Conservation (phyloP, 2,888 invertebrate species). For the Syritta pipiens region DNA sequence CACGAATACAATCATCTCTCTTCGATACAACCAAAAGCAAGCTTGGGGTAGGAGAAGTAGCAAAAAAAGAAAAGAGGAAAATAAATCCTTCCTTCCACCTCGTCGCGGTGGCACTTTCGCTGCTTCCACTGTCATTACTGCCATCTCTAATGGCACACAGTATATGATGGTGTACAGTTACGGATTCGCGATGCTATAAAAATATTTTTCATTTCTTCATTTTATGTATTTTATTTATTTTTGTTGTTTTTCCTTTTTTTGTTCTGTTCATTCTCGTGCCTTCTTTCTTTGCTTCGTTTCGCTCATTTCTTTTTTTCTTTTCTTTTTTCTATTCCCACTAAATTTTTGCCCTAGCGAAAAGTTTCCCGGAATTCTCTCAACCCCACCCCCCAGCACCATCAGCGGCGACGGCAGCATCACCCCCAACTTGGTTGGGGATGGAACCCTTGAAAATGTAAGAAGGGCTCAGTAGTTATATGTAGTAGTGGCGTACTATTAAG, state of each 20-base stretch:
- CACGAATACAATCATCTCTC: constrained; percentile 51
- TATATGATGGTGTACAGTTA: constrained; percentile 69
- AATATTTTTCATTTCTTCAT: constrained; percentile 69
- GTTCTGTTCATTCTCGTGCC: constrained; percentile 13
- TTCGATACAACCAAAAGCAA: constrained; percentile 41
- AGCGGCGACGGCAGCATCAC: background rate
- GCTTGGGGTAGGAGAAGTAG: background rate
- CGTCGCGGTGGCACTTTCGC: constrained; percentile 66
- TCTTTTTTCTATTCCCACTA: constrained; percentile 63
- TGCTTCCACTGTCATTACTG: constrained; percentile 62
- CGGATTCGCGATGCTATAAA: constrained; percentile 68
- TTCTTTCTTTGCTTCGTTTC: constrained; percentile 46
- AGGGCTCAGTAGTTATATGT: constrained; percentile 46
- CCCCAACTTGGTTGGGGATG: constrained; percentile 21
- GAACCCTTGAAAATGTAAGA: constrained; percentile 62
- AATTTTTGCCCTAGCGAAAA: constrained; percentile 60
- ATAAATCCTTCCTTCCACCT: constrained; percentile 65
- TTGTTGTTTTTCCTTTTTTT: background rate
- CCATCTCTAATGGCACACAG: constrained; percentile 67
- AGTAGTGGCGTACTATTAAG: constrained; percentile 43
- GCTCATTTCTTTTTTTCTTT: constrained; percentile 31
- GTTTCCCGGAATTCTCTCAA: constrained; percentile 55
- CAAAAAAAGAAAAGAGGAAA: constrained; percentile 40
- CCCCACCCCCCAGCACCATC: background rate
- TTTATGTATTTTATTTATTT: constrained; percentile 62